A percentile compares a stretch with the other conserved stretches of the same genome.
Conservation (phyloP, 2,113 vertebrate species). For the Myrmecophaga tridactyla region DNA sequence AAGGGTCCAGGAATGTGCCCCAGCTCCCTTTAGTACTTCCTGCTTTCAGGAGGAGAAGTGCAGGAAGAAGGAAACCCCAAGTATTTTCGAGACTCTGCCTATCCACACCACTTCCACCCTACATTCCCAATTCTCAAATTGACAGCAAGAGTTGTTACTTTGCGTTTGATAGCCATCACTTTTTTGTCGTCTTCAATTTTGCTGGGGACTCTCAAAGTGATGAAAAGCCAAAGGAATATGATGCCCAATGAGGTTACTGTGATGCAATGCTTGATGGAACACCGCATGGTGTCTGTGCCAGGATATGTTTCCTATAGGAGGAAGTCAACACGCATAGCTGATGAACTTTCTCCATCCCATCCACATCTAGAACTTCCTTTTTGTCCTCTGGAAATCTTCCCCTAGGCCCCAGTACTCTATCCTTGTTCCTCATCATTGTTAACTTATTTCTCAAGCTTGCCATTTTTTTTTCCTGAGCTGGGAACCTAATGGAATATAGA, state of each 20-base stretch:
- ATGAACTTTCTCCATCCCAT: background rate
- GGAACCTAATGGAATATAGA: background rate
- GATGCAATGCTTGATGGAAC: background rate
- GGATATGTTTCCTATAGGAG: background rate
- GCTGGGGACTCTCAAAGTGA: background rate
- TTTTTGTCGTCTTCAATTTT: background rate
- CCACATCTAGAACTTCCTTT: background rate
- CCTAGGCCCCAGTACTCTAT: background rate
- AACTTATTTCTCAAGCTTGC: background rate
- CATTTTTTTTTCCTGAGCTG: background rate
- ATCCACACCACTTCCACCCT: background rate
- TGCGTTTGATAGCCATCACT: background rate
- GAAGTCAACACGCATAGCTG: background rate
- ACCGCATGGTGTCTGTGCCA: rapidly evolving
- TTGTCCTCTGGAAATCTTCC: background rate
- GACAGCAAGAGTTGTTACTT: background rate
- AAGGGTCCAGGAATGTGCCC: background rate
- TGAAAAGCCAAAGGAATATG: constrained; percentile 13
- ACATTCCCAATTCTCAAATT: background rate
- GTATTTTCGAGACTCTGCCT: background rate
- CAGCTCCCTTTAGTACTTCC: background rate
- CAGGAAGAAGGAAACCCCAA: background rate
- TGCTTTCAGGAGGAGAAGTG: background rate
- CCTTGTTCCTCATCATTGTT: background rate
- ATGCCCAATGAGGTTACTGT: rapidly evolving